phyloP scores from a whole-genome alignment of 92 coral and sea anemone species.

The Palythoa caribaeorum region DNA sequence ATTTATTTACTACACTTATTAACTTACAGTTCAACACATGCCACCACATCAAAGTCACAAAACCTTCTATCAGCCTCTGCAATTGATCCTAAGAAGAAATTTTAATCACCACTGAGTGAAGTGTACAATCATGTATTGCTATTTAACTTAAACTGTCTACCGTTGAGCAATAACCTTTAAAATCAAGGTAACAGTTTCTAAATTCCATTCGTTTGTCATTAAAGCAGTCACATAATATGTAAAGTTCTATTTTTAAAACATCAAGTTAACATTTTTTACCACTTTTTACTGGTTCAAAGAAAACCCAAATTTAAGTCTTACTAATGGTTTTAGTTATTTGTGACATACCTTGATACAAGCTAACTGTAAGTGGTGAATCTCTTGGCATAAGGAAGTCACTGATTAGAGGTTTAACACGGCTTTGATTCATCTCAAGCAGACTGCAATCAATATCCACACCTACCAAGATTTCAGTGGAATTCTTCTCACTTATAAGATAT shows the following conservation, averaged over 20 bases:
- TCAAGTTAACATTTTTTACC: too few relatives aligned
- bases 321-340: too few relatives aligned
- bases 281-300: too few relatives aligned
- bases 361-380: conserved; percentile 84
- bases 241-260: too few relatives aligned
- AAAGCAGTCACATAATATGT: too few relatives aligned
- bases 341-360: conserved; percentile 64
- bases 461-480: conserved; percentile 79
- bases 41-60: conserved; percentile 88
- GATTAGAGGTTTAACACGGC: conserved; percentile 75
- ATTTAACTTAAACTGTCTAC: too few relatives aligned
- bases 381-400: conserved; percentile 87
- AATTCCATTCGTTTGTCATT: too few relatives aligned
- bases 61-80: conserved; percentile 91
- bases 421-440: conserved; percentile 73
- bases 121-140: neutral
- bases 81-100: conserved; percentile 77
- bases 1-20: too few relatives aligned
- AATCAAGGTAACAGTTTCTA: too few relatives aligned
- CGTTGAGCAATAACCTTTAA: too few relatives aligned
- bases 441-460: conserved; percentile 90
- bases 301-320: too few relatives aligned
- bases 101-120: neutral
- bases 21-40: conserved; percentile 98
- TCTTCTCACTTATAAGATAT: conserved; percentile 72